Evolutionary conservation across 2,797 vertebrate species (phyloP), one percentile per base, ranked within the genome.

Genomic region (Smutsia temminckii): DNA sequence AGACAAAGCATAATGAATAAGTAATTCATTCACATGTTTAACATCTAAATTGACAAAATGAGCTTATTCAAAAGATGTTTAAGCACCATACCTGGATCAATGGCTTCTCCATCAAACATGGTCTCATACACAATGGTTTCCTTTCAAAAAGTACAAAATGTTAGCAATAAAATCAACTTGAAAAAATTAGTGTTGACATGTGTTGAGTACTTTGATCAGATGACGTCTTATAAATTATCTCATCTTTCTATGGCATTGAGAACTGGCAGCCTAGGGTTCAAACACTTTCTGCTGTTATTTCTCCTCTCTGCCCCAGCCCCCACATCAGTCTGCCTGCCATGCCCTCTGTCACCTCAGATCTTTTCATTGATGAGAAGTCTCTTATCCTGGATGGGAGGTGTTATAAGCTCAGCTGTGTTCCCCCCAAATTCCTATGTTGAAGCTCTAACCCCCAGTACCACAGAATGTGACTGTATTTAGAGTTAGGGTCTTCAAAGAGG

Each of bases 71-170:
- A 91, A 93, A 81, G 53, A 57, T n/a, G 49, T 18, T 34, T 74
- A 84, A 90, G 49, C 42, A 57, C 18, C 64, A 34, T 97, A 98
- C 97, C 98, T 98, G 97, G 97, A 96, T 98, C 98, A 53, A 97
- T 75, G 57, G 97, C 98, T 97, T 98, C 97, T 85, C 98, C 98
- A 95, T 98, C 95, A 96, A 98, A 98, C n/a, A 98, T 81, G 8
- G 98, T 98, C 91, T 98, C 95, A 71, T 94, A 98, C 42, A 97
- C 96, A 46, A 93, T 95, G 7, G 96, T 95, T 97, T 98, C 98
- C 98, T 98, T 93, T 51, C 21, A 42, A 75, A 89, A 85, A 88
- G 63, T 12, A 80, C 46, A 96, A 59, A 69, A 32, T 59, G 6
- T 93, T 34, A 95, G 63, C 32, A 51, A 90, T 88, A 71, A 93